Conservation (phyloP, 2,797 vertebrate species). For the Astyanax mexicanus region DNA sequence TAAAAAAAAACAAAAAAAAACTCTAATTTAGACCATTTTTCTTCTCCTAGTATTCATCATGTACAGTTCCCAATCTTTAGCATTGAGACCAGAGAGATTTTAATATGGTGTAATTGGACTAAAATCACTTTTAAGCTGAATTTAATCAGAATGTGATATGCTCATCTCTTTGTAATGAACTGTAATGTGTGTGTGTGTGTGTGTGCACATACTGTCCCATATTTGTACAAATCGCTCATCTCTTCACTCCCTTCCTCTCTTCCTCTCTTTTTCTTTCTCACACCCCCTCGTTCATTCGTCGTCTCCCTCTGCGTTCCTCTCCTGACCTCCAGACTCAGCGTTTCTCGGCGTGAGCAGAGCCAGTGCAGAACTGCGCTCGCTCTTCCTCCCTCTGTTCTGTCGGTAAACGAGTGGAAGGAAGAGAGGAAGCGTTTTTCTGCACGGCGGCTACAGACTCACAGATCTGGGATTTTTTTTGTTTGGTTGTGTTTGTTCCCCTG, state of each 20-base stretch:
- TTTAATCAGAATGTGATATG: too few species aligned
- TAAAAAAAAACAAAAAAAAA: too few species aligned
- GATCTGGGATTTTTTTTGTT: neutral
- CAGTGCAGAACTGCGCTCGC: neutral
- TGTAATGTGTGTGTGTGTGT: neutral
- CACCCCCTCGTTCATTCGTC: neutral
- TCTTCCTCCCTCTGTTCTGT: constrained; percentile 5
- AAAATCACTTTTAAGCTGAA: too few species aligned
- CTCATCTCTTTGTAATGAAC: too few species aligned
- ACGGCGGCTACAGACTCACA: neutral
- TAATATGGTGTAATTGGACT: too few species aligned
- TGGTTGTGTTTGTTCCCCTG: constrained; percentile 38
- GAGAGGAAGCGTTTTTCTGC: constrained; percentile 30
- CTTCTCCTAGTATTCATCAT: too few species aligned
- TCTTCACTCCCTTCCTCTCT: neutral
- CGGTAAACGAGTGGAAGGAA: constrained; percentile 14
- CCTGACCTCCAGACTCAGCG: constrained; percentile 2
- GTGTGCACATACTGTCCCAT: neutral
- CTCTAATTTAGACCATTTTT: too few species aligned
- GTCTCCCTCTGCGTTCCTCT: neutral
- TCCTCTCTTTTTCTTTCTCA: neutral
- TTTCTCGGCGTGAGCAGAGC: neutral
- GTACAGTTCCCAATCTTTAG: too few species aligned
- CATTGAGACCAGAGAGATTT: too few species aligned
- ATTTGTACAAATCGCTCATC: neutral